Base-by-base conservation (phyloP, 2,797 vertebrate genomes). In the Epinephelus coioides region DNA sequence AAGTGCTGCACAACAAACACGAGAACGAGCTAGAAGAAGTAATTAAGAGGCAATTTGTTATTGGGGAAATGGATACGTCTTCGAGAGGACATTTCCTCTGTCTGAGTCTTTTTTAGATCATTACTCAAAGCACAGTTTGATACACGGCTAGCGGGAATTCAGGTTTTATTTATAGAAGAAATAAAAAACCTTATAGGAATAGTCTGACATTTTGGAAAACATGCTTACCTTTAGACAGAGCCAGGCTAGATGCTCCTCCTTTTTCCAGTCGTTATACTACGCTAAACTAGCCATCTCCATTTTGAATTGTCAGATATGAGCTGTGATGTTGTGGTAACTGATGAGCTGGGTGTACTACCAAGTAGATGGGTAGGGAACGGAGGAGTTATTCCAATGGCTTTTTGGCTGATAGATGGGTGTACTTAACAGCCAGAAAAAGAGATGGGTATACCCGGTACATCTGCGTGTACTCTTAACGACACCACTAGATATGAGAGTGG, bases 1-100 rank as follows among this genome's bases (percentile, higher is more conserved):
- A 80, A 79, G 71, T 72, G 53, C 67, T 85, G 44, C 57, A 82
- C 83, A 76, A 80, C 69, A 86, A 91, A 82, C 66, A 83, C 54
- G 25, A 15, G 38, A 27, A 25, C 0, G 3, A 78, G 57, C 57
- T 25, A 63, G 47, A 75, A 23, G 54, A 38, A 53, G 3, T 21
- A 7, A 55, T 67, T 62, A 67, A 30, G 30, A 50, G 43, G 3
- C 17, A 1, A 25, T 70, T 74, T 77, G 23, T 61, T 55, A 66
- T 65, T 14, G 34, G 55, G 43, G 65, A 6, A 69, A 64, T 21
- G 1, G 53, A 65, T 54, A 46, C 19, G 71, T 56, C 23, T 23
- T 44, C 55, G 34, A 46, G 53, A 34, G 38, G 21, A 21, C 25
- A 27, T 68, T 34, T 66, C 44, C 43, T 59, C 21, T 40, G 25